phyloP scores from a whole-genome alignment of 2,888 invertebrate genomes.

The Coleophora deauratella region DNA sequence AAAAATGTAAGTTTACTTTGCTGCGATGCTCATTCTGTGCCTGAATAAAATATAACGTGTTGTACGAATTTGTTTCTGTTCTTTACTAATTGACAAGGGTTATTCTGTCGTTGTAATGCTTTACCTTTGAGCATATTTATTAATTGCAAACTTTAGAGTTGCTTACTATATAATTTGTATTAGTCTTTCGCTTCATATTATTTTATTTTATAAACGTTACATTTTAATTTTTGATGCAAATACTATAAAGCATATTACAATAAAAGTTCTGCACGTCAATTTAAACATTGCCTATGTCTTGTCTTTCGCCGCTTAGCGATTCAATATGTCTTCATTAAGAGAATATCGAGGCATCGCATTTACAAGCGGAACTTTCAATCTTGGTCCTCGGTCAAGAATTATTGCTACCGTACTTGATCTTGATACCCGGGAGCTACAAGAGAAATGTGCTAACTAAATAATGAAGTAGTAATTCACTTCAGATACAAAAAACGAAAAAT shows the following conservation, averaged over 20 bases:
- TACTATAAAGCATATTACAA: too few relatives aligned
- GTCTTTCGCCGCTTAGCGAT: conserved; percentile 63
- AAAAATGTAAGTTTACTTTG: conserved; percentile 71
- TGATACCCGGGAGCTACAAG: conserved; percentile 20
- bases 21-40: conserved; percentile 29
- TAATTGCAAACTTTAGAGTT: too few relatives aligned
- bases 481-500: too few relatives aligned
- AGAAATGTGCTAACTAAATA: background rate
- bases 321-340: conserved; percentile 74
- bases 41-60: conserved; percentile 63
- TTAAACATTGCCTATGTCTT: conserved; percentile 66
- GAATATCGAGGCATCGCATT: conserved; percentile 65
- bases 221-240: too few relatives aligned
- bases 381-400: conserved; percentile 61
- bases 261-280: conserved; percentile 64
- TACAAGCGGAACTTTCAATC: conserved; percentile 61
- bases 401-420: conserved; percentile 40
- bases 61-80: conserved; percentile 44
- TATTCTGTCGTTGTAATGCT: conserved; percentile 36
- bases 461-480: background rate
- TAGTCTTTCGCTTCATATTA: too few relatives aligned
- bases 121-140: too few relatives aligned
- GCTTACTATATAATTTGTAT: too few relatives aligned
- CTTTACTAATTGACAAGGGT: conserved; percentile 62
- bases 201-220: too few relatives aligned